Conservation (phyloP, 2,113 vertebrate genomes). For the Promerops cafer region DNA sequence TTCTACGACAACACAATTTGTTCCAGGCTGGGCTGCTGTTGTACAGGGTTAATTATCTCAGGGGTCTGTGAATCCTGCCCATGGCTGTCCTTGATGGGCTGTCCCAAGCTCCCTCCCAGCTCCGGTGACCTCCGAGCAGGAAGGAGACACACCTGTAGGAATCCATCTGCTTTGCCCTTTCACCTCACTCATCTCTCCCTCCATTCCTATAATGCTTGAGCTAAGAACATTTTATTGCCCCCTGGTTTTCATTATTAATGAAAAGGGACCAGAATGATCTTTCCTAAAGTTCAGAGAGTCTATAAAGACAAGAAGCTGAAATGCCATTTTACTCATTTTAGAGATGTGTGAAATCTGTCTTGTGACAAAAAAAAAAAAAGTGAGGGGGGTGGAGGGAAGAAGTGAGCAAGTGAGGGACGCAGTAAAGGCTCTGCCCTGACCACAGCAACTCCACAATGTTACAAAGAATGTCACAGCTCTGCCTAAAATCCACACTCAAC, state of each 20-base stretch:
- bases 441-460: background rate
- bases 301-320: slow-evolving; percentile 83
- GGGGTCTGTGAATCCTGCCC: background rate
- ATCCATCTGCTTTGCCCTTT: slow-evolving; percentile 36
- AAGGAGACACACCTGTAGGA: slow-evolving; percentile 64
- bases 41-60: background rate
- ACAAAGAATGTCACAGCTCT: background rate
- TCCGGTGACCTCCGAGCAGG: background rate
- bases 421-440: slow-evolving; percentile 23
- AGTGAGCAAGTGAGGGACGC: background rate
- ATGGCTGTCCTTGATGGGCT: background rate
- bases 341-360: slow-evolving; percentile 79
- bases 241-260: slow-evolving; percentile 86
- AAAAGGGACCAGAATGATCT: slow-evolving; percentile 84
- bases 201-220: slow-evolving; percentile 22
- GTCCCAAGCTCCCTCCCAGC: background rate
- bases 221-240: slow-evolving; percentile 81
- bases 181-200: slow-evolving; percentile 42
- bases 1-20: rapidly evolving
- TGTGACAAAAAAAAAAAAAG: slow-evolving; percentile 61
- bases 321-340: slow-evolving; percentile 82
- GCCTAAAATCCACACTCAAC: background rate
- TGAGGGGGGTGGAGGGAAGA: background rate
- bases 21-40: background rate
- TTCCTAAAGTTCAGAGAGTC: slow-evolving; percentile 86